These are phyloP conservation scores for Tetrax tetrax DNA, from an alignment of 2,113 vertebrate species.

Conservation along the genomic window DNA sequence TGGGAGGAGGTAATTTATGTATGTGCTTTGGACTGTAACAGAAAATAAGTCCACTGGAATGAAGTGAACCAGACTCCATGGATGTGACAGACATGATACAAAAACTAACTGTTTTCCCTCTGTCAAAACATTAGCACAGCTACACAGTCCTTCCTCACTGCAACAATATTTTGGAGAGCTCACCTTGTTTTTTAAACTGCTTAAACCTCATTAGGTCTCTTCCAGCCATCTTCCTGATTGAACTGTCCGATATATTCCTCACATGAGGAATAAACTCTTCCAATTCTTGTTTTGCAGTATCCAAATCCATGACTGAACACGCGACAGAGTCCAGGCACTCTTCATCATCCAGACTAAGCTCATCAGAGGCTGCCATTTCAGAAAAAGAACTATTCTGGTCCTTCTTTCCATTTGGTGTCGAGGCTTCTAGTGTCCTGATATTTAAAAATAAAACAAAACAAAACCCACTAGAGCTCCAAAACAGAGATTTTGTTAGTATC, in stretches of 20 bases:
- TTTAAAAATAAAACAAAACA: neutral
- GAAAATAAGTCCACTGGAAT: neutral
- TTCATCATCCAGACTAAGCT: neutral
- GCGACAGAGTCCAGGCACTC: fast-evolving
- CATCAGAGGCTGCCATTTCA: neutral
- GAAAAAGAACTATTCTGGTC: neutral
- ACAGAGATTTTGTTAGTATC: neutral
- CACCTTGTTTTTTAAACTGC: conserved; percentile 75
- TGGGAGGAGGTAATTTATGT: neutral
- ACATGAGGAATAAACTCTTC: conserved; percentile 78
- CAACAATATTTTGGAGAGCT: neutral
- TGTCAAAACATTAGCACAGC: neutral
- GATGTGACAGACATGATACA: neutral
- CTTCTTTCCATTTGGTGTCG: fast-evolving
- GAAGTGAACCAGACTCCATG: neutral
- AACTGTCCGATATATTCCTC: neutral
- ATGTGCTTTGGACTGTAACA: neutral
- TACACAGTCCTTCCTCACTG: neutral
- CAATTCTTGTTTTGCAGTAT: conserved; percentile 34
- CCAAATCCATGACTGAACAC: neutral
- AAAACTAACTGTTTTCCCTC: neutral
- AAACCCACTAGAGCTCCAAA: neutral
- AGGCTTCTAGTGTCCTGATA: neutral
- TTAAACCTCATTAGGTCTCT: conserved; percentile 74
- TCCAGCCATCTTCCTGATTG: conserved; percentile 63